Conservation (phyloP, 2,113 vertebrate species). For the Entelurus aequoreus region DNA sequence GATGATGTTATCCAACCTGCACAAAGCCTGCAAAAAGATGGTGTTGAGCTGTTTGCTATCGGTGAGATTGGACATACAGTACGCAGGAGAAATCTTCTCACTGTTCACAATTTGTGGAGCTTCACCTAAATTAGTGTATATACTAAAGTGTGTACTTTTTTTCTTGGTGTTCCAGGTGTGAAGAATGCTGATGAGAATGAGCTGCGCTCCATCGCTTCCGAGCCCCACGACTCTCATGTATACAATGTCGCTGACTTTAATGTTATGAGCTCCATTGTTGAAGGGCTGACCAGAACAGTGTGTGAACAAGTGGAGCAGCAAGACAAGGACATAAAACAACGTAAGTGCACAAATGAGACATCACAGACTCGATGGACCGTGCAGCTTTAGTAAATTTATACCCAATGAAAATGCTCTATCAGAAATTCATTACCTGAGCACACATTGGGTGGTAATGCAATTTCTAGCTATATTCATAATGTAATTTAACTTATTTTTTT, state of each 20-base stretch:
- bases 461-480: too few relatives aligned
- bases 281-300: constrained; percentile 84
- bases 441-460: too few relatives aligned
- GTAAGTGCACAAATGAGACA: constrained; percentile 44
- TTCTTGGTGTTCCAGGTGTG: constrained; percentile 74
- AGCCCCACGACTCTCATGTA: constrained; percentile 83
- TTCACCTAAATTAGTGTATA: neutral
- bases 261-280: constrained; percentile 92
- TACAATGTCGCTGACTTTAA: constrained; percentile 97
- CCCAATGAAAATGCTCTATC: neutral
- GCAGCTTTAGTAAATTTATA: neutral
- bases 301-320: constrained; percentile 89
- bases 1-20: constrained; percentile 91
- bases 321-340: constrained; percentile 78
- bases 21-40: constrained; percentile 81
- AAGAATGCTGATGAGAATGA: constrained; percentile 96
- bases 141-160: neutral
- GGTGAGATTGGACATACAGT: constrained; percentile 68
- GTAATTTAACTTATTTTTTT: too few relatives aligned
- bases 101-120: neutral
- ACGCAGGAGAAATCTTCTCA: neutral
- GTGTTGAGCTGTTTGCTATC: constrained; percentile 93
- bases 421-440: too few relatives aligned
- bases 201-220: constrained; percentile 86
- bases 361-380: neutral